phyloP scores from a whole-genome alignment of 2,888 invertebrate species.

The Drosophila pseudotalamancana region DNA sequence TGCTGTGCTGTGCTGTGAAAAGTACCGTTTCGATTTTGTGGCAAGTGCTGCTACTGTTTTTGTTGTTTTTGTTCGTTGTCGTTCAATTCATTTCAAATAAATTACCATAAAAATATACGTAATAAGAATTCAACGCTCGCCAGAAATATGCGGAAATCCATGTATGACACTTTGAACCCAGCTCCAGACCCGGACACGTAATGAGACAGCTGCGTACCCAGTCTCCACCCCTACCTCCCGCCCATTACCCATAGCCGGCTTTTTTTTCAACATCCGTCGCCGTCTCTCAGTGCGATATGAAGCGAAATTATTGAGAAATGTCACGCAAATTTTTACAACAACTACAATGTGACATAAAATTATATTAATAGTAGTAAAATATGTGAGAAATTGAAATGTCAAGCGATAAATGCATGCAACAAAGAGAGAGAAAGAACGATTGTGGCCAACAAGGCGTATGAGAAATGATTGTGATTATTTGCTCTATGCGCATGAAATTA shows the following conservation, averaged over 20 bases:
- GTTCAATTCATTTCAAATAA: constrained; percentile 61
- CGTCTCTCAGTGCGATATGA: constrained; percentile 40
- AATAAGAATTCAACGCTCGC: constrained; percentile 58
- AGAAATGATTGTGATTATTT: constrained; percentile 71
- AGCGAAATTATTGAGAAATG: constrained; percentile 74
- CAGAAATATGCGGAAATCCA: constrained; percentile 74
- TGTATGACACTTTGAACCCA: constrained; percentile 59
- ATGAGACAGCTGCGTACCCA: constrained; percentile 51
- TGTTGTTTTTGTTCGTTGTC: constrained; percentile 6
- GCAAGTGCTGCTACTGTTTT: constrained; percentile 40
- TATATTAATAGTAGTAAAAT: constrained; percentile 51
- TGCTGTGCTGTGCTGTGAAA: constrained; percentile 32
- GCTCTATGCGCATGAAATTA: constrained; percentile 76
- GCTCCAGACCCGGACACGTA: constrained; percentile 36
- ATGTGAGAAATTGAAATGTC: constrained; percentile 73
- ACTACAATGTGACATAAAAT: constrained; percentile 42
- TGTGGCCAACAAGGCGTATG: constrained; percentile 42
- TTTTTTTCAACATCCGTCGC: background rate
- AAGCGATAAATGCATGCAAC: constrained; percentile 44
- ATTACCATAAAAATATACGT: constrained; percentile 74
- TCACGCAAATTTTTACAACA: constrained; percentile 66
- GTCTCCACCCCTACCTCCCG: background rate
- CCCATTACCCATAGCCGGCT: background rate
- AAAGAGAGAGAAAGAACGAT: constrained; percentile 1
- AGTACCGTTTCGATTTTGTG: constrained; percentile 61